Base-by-base conservation (phyloP, 2,888 invertebrate genomes). In the Cryptus viduatorius region DNA sequence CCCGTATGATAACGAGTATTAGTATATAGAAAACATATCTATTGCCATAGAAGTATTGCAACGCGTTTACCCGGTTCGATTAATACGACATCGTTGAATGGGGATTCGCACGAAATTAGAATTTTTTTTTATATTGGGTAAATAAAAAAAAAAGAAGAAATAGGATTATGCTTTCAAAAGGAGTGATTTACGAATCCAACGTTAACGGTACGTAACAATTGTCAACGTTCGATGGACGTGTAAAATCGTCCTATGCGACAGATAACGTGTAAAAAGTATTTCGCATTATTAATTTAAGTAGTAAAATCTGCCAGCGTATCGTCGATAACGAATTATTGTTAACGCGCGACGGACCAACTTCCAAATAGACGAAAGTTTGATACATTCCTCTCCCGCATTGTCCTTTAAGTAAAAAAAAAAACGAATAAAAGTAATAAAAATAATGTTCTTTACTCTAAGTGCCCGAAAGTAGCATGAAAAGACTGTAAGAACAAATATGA, bases 41-140 rank as follows among this genome's bases (percentile, higher is more conserved):
- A 75, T 73, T 80, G 75, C 73, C 80, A 42, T 80, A 61, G 50
- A 83, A 83, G 82, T 83, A 83, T 83, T 81, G 73, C 64, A 68
- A 56, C 19, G 71, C 24, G 42, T 48, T 78, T 65, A 72, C 56
- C 68, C 78, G 31, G 56, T 24, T 7, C 46, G 50, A 78, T 56
- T 24, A 16, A 44, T 12, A 50, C 44, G 19, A 10, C 24, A 10
- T 48, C 24, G 10, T 10, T 46, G 50, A 42, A 72, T 72, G 50
- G 73, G 69, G 75, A 69, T 79, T 67, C 24, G 68, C 29, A 46
- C 14, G 31, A 31, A 31, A 68, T 24, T 56, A 37, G 24, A 24
- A 24, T 24, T 56, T 56, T 56, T 24, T 19, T 56, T 56, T 56
- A 19, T 10, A 19, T 53, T 19, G 10, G 12, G 7, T 12, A 14